Base-by-base conservation (phyloP, 2,888 invertebrate species). In the Campoplex capitator region DNA sequence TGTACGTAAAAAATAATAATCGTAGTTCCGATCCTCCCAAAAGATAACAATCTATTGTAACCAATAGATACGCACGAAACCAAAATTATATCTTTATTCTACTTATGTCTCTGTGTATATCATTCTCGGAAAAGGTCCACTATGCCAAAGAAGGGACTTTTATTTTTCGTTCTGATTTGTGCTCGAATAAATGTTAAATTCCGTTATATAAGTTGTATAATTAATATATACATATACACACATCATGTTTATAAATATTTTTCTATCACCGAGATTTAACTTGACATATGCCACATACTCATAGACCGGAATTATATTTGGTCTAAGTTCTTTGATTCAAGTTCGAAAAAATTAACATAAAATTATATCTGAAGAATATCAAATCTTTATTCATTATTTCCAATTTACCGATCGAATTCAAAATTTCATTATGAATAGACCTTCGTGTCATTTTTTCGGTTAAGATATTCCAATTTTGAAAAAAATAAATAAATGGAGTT, bases 131-230 rank as follows among this genome's bases (percentile, higher is more conserved):
- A 76, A 7, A 45, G 48, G 16, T 51, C 75, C n/a, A 56, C 48
- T 45, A 70, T 11, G 13, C 62, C n/a, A 35, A 51, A 28, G 51
- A 51, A 62, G 35, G 45, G 7, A 74, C 51, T 68, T 62, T 58
- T 70, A 74, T 77, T 48, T 42, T 42, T 79, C 78, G 54, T 32
- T 70, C n/a, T 71, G 58, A 62, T 83, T 78, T 32, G 56, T 73
- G 67, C 67, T 85, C 81, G 48, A 51, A 73, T 82, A 58, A 82
- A 74, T 87, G 74, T 87, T 51, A 71, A 54, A 48, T 76, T 28
- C 67, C 68, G 67, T 73, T 68, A 54, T 78, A 62, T 32, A 73
- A 54, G 67, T 71, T 16, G 56, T 74, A 54, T 28, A 38, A 62
- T 48, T 13, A 11, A 45, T 11, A 45, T 6, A 38, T 38, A 38